These are phyloP conservation scores for Steromphala cineraria DNA, from an alignment of 2,888 invertebrate species.

Conservation along the genomic window DNA sequence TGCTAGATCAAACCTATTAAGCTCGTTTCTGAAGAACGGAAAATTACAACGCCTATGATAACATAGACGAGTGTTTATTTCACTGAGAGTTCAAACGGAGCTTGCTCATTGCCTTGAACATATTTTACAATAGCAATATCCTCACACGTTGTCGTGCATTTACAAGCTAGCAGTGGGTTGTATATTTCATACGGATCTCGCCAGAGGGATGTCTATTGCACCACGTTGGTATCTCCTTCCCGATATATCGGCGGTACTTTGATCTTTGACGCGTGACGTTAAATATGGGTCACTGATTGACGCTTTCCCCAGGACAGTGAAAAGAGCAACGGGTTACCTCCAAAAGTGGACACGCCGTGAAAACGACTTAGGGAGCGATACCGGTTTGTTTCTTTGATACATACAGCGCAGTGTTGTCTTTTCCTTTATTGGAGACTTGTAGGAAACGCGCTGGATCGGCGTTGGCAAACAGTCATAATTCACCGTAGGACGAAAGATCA, in stretches of 20 bases:
- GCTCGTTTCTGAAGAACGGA: not conserved
- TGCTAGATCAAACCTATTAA: not conserved
- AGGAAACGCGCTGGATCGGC: not conserved
- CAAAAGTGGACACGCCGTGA: conserved; percentile 4
- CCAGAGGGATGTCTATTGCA: conserved; percentile 17
- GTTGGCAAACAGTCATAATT: conserved; percentile 8
- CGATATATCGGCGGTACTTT: conserved; percentile 7
- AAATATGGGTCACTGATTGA: conserved; percentile 19
- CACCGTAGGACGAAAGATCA: conserved; percentile 3
- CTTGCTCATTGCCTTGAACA: not conserved
- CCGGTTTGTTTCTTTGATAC: not conserved
- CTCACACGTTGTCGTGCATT: not conserved
- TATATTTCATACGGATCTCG: not conserved
- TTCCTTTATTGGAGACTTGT: not conserved
- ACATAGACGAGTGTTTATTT: not conserved
- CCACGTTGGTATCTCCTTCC: not conserved
- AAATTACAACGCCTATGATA: not conserved
- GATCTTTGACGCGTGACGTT: conserved; percentile 16
- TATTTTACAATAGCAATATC: not conserved
- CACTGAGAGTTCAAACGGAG: not conserved
- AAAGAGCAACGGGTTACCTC: conserved; percentile 18
- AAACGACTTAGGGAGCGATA: conserved; percentile 5
- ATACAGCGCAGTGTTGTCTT: conserved; percentile 10
- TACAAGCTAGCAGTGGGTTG: not conserved
- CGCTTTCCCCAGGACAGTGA: conserved; percentile 13